Evolutionary conservation across 1,140 invertebrate genomes (phyloP), one percentile per base, ranked within the genome.

Genomic region (Eciton burchellii): DNA sequence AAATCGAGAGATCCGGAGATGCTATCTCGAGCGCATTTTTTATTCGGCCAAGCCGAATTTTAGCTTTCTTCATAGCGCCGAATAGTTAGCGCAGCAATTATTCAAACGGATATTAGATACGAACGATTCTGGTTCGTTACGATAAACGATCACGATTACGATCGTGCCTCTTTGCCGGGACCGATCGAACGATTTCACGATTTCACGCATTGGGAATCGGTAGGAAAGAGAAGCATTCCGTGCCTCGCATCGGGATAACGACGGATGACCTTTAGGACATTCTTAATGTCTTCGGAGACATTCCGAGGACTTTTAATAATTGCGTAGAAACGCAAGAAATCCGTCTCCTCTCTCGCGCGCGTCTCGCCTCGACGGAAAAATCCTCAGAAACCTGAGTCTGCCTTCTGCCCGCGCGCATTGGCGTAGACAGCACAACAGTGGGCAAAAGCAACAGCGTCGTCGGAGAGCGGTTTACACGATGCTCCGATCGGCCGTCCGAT

Each of bases 401-500:
- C 19, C 19, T 59, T 72, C 29, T 54, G 56, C n/a, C 45, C 45
- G 16, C n/a, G 19, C 12, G 21, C 81, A 85, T 62, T 84, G 72
- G 74, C 73, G 82, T 83, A 81, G 74, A 56, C 35, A 45, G 19
- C 21, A 6, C 11, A 35, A 56, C 26, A 63, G 57, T 47, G 68
- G 68, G 14, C 49, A 52, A 83, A 82, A 60, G 26, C 47, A 62
- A 52, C 19, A 45, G 77, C 76, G 85, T 84, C 85, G 63, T 82
- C 83, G n/a, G n/a, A 49, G 76, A 56, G 21, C 3, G 14, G 41
- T 29, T 60, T 54, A 43, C 72, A 41, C 62, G n/a, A n/a, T n/a
- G 73, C 70, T 52, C 62, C 26, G 63, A 52, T 52, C 81, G 71
- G 83, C 85, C n/a, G n/a, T n/a, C n/a, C 62, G 65, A 82, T 92